Conservation (phyloP, 2,113 vertebrate species). For the Irena cyanogastra region DNA sequence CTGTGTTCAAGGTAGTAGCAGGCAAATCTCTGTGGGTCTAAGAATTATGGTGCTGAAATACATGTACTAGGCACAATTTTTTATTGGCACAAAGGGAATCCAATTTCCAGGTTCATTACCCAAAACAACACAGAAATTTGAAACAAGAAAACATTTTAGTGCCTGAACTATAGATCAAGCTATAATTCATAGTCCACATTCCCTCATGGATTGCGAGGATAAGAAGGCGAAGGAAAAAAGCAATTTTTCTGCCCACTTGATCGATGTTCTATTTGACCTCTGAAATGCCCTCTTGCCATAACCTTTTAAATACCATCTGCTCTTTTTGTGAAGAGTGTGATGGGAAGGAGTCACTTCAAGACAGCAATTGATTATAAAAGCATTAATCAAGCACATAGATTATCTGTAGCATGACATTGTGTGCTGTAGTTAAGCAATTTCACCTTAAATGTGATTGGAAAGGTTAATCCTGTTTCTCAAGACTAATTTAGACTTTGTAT, state of each 20-base stretch:
- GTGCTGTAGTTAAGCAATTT: constrained; percentile 92
- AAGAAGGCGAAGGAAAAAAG: constrained; percentile 73
- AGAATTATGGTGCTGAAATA: constrained; percentile 62
- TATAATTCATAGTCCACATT: constrained; percentile 73
- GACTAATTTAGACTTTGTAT: constrained; percentile 61
- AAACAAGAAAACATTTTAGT: constrained; percentile 76
- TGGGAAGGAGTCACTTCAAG: constrained; percentile 85
- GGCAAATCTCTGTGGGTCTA: constrained; percentile 4
- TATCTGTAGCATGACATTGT: constrained; percentile 82
- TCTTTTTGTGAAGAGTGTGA: constrained; percentile 85
- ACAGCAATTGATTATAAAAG: constrained; percentile 93
- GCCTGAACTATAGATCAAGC: constrained; percentile 75
- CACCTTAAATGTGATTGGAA: constrained; percentile 85
- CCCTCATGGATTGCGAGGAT: constrained; percentile 72
- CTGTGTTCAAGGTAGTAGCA: background rate
- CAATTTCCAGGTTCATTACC: constrained; percentile 83
- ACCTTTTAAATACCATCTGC: constrained; percentile 95
- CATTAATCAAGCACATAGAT: constrained; percentile 96
- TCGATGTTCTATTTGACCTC: constrained; percentile 87
- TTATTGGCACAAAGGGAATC: constrained; percentile 73
- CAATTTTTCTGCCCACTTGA: constrained; percentile 83
- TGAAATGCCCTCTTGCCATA: constrained; percentile 76
- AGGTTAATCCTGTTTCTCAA: constrained; percentile 81
- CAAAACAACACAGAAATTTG: constrained; percentile 79
- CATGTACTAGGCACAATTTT: constrained; percentile 44